phyloP scores from a whole-genome alignment of 2,888 invertebrate genomes.

The Nesidiocoris tenuis region DNA sequence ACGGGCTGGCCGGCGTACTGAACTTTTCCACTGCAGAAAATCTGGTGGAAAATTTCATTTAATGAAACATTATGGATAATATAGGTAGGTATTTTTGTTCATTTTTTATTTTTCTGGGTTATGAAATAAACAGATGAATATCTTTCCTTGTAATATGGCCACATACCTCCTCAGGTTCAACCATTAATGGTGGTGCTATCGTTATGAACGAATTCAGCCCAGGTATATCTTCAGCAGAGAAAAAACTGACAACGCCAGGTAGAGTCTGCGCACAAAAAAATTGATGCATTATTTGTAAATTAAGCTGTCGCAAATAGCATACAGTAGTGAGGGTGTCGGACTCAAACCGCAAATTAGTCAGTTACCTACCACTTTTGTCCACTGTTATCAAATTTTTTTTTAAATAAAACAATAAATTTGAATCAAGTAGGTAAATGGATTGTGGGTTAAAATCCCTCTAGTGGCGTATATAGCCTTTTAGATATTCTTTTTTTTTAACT shows the following conservation, averaged over 20 bases:
- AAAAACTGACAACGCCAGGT: slow-evolving; percentile 66
- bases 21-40: slow-evolving; percentile 54
- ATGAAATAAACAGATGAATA: neutral
- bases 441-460: too few relatives aligned
- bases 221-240: slow-evolving; percentile 68
- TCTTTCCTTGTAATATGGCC: too few relatives aligned
- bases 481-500: too few relatives aligned
- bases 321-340: too few relatives aligned
- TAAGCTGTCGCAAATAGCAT: too few relatives aligned
- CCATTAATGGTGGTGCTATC: neutral
- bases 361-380: too few relatives aligned
- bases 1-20: slow-evolving; percentile 71
- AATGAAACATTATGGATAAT: neutral
- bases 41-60: slow-evolving; percentile 40
- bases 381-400: too few relatives aligned
- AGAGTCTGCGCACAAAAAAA: slow-evolving; percentile 61
- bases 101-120: neutral
- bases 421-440: too few relatives aligned
- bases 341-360: too few relatives aligned
- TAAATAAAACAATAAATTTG: neutral
- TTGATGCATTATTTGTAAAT: too few relatives aligned
- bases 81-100: too few relatives aligned
- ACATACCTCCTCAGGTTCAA: slow-evolving; percentile 26
- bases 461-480: too few relatives aligned
- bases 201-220: slow-evolving; percentile 63